Evolutionary conservation across 2,797 vertebrate genomes (phyloP).

Genomic region (Neopelma chrysocephalum): DNA sequence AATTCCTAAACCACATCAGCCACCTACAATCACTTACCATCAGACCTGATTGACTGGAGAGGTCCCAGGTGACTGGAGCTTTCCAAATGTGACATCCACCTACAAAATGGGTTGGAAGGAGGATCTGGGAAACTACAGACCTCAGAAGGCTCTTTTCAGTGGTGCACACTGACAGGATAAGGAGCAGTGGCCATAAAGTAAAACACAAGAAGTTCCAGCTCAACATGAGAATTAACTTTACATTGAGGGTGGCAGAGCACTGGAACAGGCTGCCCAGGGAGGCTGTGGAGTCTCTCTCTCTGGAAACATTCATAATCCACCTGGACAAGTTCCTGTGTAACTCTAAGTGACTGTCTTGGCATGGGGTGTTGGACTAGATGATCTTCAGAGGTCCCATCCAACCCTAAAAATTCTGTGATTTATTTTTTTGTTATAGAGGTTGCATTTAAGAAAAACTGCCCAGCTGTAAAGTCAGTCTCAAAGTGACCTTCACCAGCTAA

Average conservation of each 20-base stretch:
- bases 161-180: neutral
- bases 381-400: neutral
- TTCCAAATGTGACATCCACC: neutral
- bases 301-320: neutral
- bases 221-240: neutral
- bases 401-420: neutral
- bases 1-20: neutral
- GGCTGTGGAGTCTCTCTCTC: neutral
- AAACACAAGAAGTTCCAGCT: neutral
- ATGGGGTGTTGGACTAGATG: accelerated
- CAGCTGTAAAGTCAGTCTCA: neutral
- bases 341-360: neutral
- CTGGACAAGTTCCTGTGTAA: neutral
- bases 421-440: neutral
- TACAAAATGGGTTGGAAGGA: neutral
- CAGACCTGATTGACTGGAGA: neutral
- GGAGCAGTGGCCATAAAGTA: neutral
- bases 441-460: neutral
- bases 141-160: neutral
- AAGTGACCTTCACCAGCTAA: neutral
- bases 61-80: neutral
- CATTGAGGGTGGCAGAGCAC: neutral
- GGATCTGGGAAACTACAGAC: neutral
- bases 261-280: too few relatives aligned
- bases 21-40: neutral